Conservation (phyloP, 2,113 vertebrate species). For the Dolichotis patagonum region DNA sequence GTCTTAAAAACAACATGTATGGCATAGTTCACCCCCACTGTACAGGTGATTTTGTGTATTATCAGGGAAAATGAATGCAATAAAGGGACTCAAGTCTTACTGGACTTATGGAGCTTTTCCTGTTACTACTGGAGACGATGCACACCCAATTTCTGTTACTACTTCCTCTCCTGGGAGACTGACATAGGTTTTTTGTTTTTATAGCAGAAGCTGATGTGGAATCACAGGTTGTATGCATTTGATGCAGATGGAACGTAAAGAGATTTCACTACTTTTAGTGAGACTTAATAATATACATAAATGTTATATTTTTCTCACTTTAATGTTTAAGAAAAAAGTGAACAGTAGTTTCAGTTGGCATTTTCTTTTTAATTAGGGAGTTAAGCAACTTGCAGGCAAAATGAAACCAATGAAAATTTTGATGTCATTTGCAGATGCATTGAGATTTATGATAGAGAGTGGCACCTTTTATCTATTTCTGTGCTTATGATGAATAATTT, state of each 20-base stretch:
- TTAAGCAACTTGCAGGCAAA: constrained; percentile 45
- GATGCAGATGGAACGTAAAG: constrained; percentile 63
- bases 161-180: constrained; percentile 61
- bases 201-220: constrained; percentile 56
- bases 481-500: not conserved
- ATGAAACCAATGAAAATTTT: constrained; percentile 44
- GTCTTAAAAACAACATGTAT: not conserved
- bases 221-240: constrained; percentile 68
- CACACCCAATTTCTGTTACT: constrained; percentile 47
- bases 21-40: not conserved
- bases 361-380: constrained; percentile 58
- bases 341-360: constrained; percentile 64
- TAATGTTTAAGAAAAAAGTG: constrained; percentile 69
- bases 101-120: not conserved
- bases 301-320: constrained; percentile 69
- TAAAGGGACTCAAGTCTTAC: not conserved
- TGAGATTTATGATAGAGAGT: not conserved
- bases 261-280: constrained; percentile 62
- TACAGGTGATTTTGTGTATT: not conserved
- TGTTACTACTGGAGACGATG: not conserved
- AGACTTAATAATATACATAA: constrained; percentile 69
- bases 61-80: not conserved
- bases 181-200: constrained; percentile 75
- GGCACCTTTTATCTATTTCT: constrained; percentile 8
- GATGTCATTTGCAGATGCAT: constrained; percentile 36